Percentiles rank a stretch among this genome's conserved stretches.
Evolutionary conservation across 2,797 vertebrate genomes (phyloP).

Genomic region (Mallotus villosus): DNA sequence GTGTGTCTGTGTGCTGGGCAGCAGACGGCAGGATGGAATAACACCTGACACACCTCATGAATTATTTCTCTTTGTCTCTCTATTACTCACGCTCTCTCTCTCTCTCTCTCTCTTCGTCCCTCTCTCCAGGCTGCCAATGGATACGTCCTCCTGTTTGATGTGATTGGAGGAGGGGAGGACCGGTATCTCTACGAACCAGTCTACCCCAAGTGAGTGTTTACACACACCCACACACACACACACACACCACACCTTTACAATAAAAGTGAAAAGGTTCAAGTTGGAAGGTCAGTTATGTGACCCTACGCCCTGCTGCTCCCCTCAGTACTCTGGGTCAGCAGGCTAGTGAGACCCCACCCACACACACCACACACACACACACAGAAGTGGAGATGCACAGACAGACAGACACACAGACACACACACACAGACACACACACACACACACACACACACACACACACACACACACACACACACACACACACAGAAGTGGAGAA

Average conservation of each 20-base stretch:
- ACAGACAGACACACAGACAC: neutral
- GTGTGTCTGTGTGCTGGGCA: neutral
- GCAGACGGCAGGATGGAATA: neutral
- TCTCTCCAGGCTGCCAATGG: slow-evolving; percentile 90
- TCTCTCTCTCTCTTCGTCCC: neutral
- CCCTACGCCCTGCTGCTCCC: neutral
- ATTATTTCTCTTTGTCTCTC: slow-evolving; percentile 1
- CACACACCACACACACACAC: slow-evolving; percentile 18
- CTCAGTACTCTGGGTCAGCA: neutral
- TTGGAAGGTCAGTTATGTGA: too few species aligned
- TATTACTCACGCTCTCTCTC: neutral
- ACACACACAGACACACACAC: neutral
- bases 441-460: neutral
- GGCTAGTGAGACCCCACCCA: neutral
- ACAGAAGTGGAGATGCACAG: neutral
- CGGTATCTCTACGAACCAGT: slow-evolving; percentile 93
- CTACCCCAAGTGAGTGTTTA: slow-evolving; percentile 89
- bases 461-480: slow-evolving; percentile 18
- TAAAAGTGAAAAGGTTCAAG: too few species aligned
- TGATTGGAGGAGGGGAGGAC: slow-evolving; percentile 83
- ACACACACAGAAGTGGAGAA: neutral
- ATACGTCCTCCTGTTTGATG: slow-evolving; percentile 94
- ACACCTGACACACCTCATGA: neutral
- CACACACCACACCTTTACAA: too few species aligned
- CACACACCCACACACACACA: slow-evolving; percentile 10